A percentile compares a stretch with the other conserved stretches of the same genome.
Conservation (phyloP, 1,140 invertebrate genomes). For the Lamellibrachia luymesi region DNA sequence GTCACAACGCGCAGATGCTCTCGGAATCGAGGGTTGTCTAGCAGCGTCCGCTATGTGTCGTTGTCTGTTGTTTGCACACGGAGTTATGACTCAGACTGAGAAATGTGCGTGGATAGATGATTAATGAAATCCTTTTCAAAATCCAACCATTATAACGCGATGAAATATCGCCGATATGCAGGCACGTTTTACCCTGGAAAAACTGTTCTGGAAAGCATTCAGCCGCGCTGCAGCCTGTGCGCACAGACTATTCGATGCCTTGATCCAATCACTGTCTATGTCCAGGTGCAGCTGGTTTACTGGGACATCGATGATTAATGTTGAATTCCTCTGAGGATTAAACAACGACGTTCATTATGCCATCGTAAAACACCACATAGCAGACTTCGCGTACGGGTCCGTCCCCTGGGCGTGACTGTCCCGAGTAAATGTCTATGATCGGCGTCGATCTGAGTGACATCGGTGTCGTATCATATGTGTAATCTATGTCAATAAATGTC, state of each 20-base stretch:
- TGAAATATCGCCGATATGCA: background rate
- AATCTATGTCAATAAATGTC: constrained; percentile 1
- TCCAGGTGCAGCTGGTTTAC: background rate
- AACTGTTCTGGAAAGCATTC: background rate
- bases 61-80: background rate
- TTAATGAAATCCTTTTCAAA: too few relatives aligned
- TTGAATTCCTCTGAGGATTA: background rate
- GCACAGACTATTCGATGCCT: background rate
- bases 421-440: background rate
- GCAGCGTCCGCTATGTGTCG: background rate
- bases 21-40: background rate
- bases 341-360: background rate
- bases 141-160: background rate
- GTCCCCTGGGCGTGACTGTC: background rate
- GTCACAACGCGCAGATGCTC: background rate
- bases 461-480: background rate
- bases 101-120: too few relatives aligned
- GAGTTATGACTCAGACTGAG: too few relatives aligned
- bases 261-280: background rate
- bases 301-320: background rate
- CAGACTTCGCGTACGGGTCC: background rate
- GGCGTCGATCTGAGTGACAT: background rate
- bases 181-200: background rate
- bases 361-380: background rate
- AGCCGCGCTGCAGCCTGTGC: background rate